phyloP scores from a whole-genome alignment of 2,113 vertebrate genomes.

The Scolopax mira region DNA sequence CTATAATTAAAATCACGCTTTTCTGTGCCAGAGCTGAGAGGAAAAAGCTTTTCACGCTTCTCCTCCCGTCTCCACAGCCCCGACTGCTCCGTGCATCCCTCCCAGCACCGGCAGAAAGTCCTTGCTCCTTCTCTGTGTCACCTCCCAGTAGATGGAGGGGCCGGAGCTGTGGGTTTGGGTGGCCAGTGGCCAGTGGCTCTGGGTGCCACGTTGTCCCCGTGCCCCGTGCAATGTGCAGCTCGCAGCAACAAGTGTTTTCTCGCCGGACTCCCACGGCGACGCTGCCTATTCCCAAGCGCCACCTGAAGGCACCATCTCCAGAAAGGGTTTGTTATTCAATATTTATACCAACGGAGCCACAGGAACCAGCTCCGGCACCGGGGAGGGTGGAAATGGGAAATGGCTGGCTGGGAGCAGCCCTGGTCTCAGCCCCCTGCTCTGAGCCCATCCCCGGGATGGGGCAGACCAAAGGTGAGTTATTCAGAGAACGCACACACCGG shows the following conservation, averaged over 20 bases:
- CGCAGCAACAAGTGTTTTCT: not conserved
- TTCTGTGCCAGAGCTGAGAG: not conserved
- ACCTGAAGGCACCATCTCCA: not conserved
- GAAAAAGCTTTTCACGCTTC: not conserved
- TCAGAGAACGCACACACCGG: fast-evolving
- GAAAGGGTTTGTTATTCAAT: not conserved
- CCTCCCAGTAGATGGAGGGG: fast-evolving
- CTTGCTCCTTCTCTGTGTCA: not conserved
- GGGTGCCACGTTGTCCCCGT: not conserved
- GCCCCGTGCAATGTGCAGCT: not conserved
- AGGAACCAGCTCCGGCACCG: not conserved
- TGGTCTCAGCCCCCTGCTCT: not conserved
- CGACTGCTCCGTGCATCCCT: not conserved
- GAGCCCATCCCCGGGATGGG: fast-evolving
- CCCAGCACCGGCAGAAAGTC: not conserved
- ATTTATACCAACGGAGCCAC: not conserved
- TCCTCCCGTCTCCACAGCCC: not conserved
- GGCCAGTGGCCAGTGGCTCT: not conserved
- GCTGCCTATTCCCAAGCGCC: slow-evolving; percentile 34
- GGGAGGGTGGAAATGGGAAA: not conserved
- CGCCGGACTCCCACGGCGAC: not conserved
- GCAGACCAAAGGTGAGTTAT: not conserved
- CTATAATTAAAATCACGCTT: not conserved
- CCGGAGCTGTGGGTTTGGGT: fast-evolving
- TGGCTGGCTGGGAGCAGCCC: not conserved